A percentile compares a stretch with the other conserved stretches of the same genome.
phyloP scores from a whole-genome alignment of 2,113 vertebrate species.

The Perca fluviatilis region DNA sequence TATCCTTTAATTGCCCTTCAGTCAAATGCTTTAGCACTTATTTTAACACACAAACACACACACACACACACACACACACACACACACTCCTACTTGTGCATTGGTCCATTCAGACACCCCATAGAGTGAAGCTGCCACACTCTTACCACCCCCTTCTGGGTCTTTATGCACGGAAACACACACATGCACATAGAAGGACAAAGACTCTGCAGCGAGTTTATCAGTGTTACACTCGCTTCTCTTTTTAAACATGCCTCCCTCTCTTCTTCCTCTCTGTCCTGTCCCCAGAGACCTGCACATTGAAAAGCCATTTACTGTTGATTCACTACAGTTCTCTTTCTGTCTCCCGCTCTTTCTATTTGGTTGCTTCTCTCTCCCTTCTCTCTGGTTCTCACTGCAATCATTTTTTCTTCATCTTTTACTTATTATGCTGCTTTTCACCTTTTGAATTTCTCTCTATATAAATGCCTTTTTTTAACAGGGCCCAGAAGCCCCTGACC shows the following conservation, averaged over 20 bases:
- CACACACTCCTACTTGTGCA: slow-evolving; percentile 59
- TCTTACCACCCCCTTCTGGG: slow-evolving; percentile 22
- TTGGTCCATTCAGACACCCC: slow-evolving; percentile 66
- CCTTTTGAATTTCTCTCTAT: neutral
- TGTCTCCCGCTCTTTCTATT: slow-evolving; percentile 16
- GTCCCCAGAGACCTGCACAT: slow-evolving; percentile 40
- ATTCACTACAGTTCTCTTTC: slow-evolving; percentile 36
- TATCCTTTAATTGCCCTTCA: slow-evolving; percentile 77
- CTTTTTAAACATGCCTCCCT: slow-evolving; percentile 6
- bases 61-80: slow-evolving; percentile 20
- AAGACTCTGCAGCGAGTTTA: slow-evolving; percentile 47
- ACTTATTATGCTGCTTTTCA: neutral
- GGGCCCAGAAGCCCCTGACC: no score
- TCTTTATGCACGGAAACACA: slow-evolving; percentile 4
- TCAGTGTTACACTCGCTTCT: slow-evolving; percentile 46
- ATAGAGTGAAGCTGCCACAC: slow-evolving; percentile 54
- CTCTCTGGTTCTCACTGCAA: neutral
- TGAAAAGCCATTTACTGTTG: slow-evolving; percentile 59
- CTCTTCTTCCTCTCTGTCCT: slow-evolving; percentile 1
- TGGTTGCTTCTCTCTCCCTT: slow-evolving; percentile 55
- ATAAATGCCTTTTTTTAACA: no score
- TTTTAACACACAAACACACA: slow-evolving; percentile 27
- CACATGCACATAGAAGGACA: slow-evolving; percentile 49
- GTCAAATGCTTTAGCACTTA: slow-evolving; percentile 62
- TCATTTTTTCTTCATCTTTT: neutral